These are phyloP conservation scores for Lycophotia porphyrea DNA, from an alignment of 2,888 invertebrate genomes.

Conservation along the genomic window DNA sequence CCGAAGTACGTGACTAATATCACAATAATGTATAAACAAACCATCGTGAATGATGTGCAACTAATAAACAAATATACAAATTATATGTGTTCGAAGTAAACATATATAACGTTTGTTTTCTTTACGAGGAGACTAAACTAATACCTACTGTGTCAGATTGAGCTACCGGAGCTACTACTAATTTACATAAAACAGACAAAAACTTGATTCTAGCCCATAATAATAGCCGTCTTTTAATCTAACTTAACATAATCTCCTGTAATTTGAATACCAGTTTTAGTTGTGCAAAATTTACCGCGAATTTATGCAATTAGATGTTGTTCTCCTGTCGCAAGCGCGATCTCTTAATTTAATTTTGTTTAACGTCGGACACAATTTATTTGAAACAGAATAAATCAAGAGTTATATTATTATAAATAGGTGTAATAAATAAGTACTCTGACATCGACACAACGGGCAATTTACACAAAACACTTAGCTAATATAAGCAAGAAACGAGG, in stretches of 20 bases:
- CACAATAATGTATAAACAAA: slow-evolving; percentile 16
- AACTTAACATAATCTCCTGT: slow-evolving; percentile 54
- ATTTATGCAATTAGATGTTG: slow-evolving; percentile 63
- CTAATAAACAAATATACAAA: slow-evolving; percentile 32
- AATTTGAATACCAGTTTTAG: slow-evolving; percentile 66
- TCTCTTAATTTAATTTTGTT: slow-evolving; percentile 64
- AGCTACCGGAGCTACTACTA: slow-evolving; percentile 56
- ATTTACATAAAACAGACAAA: slow-evolving; percentile 62
- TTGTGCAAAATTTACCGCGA: slow-evolving; percentile 58
- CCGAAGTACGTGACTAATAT: slow-evolving; percentile 29
- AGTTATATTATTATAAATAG: slow-evolving; percentile 48
- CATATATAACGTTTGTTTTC: slow-evolving; percentile 9
- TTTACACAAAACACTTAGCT: slow-evolving; percentile 47
- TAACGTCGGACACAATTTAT: slow-evolving; percentile 45
- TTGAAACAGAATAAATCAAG: slow-evolving; percentile 53
- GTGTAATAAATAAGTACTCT: slow-evolving; percentile 60
- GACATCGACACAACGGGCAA: slow-evolving; percentile 54
- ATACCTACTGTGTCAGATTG: slow-evolving; percentile 28
- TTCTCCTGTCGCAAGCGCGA: slow-evolving; percentile 44
- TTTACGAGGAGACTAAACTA: slow-evolving; percentile 41
- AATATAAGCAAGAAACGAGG: slow-evolving; percentile 40
- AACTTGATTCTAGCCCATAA: slow-evolving; percentile 47
- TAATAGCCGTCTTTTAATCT: slow-evolving; percentile 51
- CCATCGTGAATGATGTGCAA: slow-evolving; percentile 10
- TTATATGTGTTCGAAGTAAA: neutral